phyloP scores from a whole-genome alignment of 2,797 vertebrate genomes.

The Karalla daura region DNA sequence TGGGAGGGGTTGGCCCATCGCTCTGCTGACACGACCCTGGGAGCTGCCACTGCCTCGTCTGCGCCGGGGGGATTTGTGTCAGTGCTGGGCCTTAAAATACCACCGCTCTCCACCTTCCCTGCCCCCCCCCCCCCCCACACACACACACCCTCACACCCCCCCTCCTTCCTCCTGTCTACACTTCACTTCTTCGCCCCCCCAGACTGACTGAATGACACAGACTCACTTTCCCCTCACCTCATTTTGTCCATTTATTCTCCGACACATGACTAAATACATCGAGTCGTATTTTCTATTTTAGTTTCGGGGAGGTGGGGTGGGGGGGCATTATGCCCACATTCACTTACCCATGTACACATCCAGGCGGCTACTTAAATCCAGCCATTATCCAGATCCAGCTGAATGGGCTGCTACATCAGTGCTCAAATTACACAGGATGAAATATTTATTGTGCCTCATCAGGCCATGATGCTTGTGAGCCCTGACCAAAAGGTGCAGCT shows the following conservation, averaged over 20 bases:
- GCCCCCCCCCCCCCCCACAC: slow-evolving; percentile 23
- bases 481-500: slow-evolving; percentile 50
- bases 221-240: slow-evolving; percentile 37
- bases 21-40: slow-evolving; percentile 70
- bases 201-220: slow-evolving; percentile 54
- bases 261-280: slow-evolving; percentile 2
- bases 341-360: background rate
- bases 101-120: slow-evolving; percentile 15
- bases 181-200: slow-evolving; percentile 46
- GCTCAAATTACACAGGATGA: slow-evolving; percentile 45
- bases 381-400: slow-evolving; percentile 24
- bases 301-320: no score
- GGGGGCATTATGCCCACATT: slow-evolving; percentile 7
- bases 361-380: slow-evolving; percentile 19
- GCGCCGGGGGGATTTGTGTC: slow-evolving; percentile 72
- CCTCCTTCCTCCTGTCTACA: slow-evolving; percentile 32
- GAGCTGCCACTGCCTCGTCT: slow-evolving; percentile 77
- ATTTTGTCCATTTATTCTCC: slow-evolving; percentile 17
- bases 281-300: background rate
- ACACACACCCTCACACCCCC: no score
- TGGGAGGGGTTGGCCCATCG: slow-evolving; percentile 69
- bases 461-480: slow-evolving; percentile 43
- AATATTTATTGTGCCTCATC: slow-evolving; percentile 36
- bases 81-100: slow-evolving; percentile 77
- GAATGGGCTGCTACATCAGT: slow-evolving; percentile 26